Conservation (phyloP, 92 coral and sea anemone species). For the Hydrozoanthus gracilis region DNA sequence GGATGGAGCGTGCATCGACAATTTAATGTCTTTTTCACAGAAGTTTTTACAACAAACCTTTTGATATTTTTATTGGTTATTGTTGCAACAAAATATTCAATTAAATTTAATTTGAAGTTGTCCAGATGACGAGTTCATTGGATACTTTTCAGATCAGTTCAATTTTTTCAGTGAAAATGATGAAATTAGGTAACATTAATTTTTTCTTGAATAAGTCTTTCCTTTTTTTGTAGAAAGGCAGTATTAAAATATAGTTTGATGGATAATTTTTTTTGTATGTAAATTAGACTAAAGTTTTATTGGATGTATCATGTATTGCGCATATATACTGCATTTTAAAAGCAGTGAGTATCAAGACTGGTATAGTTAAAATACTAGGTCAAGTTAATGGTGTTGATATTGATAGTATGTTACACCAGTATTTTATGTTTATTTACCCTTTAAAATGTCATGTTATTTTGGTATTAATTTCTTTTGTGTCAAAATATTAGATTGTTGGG, state of each 20-base stretch:
- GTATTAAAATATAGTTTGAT: slow-evolving; percentile 20
- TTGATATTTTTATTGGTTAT: neutral
- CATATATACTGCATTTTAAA: slow-evolving; percentile 2
- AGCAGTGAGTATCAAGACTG: neutral
- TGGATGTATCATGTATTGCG: slow-evolving; percentile 42
- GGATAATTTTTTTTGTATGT: neutral
- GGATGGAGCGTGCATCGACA: neutral
- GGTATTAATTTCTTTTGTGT: too few species aligned
- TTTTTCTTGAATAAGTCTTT: slow-evolving; percentile 23
- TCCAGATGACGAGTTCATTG: neutral
- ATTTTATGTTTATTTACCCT: slow-evolving; percentile 16
- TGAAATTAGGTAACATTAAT: slow-evolving; percentile 17
- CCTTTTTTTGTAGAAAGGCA: slow-evolving; percentile 17
- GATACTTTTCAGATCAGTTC: neutral
- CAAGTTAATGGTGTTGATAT: slow-evolving; percentile 39
- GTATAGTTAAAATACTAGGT: slow-evolving; percentile 22
- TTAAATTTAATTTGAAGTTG: neutral
- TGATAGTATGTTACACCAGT: slow-evolving; percentile 21
- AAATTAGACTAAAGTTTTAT: neutral
- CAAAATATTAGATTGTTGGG: slow-evolving; percentile 23
- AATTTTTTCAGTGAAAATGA: slow-evolving; percentile 42
- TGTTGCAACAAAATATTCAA: neutral
- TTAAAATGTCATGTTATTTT: slow-evolving; percentile 12
- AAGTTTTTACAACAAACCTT: neutral
- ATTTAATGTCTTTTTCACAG: neutral